These are phyloP conservation scores for Arrhamphus sclerolepis DNA, from an alignment of 2,797 vertebrate genomes.

Conservation along the genomic window DNA sequence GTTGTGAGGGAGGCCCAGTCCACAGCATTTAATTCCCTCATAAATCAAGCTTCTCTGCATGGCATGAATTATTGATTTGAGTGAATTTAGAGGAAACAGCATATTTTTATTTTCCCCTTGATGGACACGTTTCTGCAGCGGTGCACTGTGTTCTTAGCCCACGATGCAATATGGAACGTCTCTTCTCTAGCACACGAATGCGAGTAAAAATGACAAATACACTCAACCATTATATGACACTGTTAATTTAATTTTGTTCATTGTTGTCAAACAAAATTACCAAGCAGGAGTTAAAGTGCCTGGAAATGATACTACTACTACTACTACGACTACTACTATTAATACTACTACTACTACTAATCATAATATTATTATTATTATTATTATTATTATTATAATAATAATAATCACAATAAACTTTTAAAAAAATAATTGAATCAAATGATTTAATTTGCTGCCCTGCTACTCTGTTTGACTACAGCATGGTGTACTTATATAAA, in stretches of 20 bases:
- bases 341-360: too few species aligned
- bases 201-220: constrained; percentile 30
- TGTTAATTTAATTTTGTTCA: constrained; percentile 36
- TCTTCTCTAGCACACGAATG: constrained; percentile 32
- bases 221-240: constrained; percentile 15
- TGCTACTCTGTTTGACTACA: neutral
- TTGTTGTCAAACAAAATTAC: constrained; percentile 44
- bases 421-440: neutral
- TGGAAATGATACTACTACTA: too few species aligned
- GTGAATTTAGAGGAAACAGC: constrained; percentile 70
- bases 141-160: constrained; percentile 26
- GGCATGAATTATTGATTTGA: constrained; percentile 75
- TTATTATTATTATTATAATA: too few species aligned
- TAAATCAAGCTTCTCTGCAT: constrained; percentile 68
- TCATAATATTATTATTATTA: too few species aligned
- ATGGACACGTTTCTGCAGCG: constrained; percentile 64
- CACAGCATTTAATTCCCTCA: constrained; percentile 73
- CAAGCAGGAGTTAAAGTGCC: neutral
- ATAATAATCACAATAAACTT: too few species aligned
- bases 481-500: neutral
- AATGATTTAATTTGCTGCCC: neutral
- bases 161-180: constrained; percentile 21
- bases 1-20: constrained; percentile 57
- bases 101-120: constrained; percentile 73
- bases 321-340: too few species aligned